Evolutionary conservation across 2,113 vertebrate genomes (phyloP).

Genomic region (Asarcornis scutulata): DNA sequence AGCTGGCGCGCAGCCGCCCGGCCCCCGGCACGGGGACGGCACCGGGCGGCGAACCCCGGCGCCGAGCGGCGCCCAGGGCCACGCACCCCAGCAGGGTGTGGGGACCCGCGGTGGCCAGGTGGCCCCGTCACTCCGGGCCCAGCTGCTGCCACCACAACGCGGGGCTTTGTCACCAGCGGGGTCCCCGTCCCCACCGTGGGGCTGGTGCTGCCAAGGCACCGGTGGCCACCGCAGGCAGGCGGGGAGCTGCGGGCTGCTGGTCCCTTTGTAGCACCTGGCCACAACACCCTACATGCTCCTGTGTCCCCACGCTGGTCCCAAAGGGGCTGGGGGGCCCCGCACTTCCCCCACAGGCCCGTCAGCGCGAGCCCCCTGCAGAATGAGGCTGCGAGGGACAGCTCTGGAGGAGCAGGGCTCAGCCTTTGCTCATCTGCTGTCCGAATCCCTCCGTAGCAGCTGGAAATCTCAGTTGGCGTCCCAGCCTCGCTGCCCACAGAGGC

Average conservation of each 20-base stretch:
- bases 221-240: background rate
- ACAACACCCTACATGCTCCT: too few species aligned
- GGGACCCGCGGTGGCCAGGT: background rate
- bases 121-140: background rate
- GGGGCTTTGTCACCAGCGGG: background rate
- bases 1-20: background rate
- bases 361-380: background rate
- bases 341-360: background rate
- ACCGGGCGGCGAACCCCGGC: background rate
- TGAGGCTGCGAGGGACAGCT: accelerated
- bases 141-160: conserved; percentile 47
- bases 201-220: accelerated
- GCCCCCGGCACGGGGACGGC: background rate
- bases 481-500: too few species aligned
- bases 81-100: accelerated
- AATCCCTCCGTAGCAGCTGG: background rate
- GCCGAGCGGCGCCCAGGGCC: background rate
- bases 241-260: background rate
- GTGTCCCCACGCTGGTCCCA: background rate
- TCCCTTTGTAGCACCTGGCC: background rate
- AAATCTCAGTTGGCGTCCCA: background rate
- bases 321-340: background rate
- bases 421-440: background rate
- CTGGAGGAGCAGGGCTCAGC: background rate
- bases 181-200: background rate